Percentiles rank a stretch among this genome's conserved stretches.
Evolutionary conservation across 2,888 invertebrate genomes (phyloP).

Genomic region (Synergus itoensis): DNA sequence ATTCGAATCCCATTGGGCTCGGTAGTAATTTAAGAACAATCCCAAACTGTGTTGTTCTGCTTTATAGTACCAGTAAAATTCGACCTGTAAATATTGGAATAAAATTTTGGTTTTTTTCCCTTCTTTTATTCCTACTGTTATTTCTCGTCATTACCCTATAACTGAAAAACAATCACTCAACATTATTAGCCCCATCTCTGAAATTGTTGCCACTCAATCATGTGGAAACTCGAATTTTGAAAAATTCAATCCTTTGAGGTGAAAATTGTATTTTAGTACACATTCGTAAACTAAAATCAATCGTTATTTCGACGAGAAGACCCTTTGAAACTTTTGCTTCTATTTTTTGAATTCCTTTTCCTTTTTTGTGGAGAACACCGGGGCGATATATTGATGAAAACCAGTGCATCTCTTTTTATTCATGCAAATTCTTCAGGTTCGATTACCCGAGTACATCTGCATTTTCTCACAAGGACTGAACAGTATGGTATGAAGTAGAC

Average conservation of each 20-base stretch:
- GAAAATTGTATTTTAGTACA: background rate
- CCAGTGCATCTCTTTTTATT: conserved; percentile 54
- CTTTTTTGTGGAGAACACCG: background rate
- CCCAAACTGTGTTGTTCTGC: background rate
- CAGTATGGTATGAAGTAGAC: conserved; percentile 44
- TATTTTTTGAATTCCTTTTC: background rate
- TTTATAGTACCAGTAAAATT: background rate
- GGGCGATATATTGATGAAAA: conserved; percentile 12
- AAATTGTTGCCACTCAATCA: background rate
- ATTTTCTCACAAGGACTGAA: conserved; percentile 54
- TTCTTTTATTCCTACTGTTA: background rate
- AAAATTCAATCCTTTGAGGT: background rate
- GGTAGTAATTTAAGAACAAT: conserved; percentile 28
- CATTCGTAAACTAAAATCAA: background rate
- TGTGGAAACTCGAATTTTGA: background rate
- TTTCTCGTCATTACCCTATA: background rate
- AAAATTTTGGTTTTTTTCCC: background rate
- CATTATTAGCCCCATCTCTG: too few relatives aligned
- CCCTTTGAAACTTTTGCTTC: background rate
- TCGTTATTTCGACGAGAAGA: background rate
- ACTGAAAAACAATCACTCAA: too few relatives aligned
- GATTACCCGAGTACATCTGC: conserved; percentile 57
- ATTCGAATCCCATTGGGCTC: conserved; percentile 22
- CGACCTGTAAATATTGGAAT: background rate
- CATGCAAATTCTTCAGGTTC: conserved; percentile 55